A percentile compares a stretch with the other conserved stretches of the same genome.
These are phyloP conservation scores for Micrastur ruficollis DNA, from an alignment of 2,797 vertebrate genomes.

Conservation along the genomic window DNA sequence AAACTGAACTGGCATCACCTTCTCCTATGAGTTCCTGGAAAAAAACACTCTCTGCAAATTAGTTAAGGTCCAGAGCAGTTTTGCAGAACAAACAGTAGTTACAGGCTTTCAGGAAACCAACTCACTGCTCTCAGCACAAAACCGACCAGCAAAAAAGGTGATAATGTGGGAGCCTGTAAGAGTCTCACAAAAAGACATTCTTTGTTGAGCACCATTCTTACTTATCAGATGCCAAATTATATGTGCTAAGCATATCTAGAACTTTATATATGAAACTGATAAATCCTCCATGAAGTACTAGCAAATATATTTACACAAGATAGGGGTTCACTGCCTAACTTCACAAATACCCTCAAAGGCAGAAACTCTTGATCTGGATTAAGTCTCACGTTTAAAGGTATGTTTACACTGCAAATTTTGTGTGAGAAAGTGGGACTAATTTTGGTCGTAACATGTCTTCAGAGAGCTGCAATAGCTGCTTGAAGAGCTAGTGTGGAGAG, in stretches of 20 bases:
- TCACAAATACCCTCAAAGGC: neutral
- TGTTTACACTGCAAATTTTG: conserved; percentile 10
- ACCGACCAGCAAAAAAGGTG: conserved; percentile 4
- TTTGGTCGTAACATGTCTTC: neutral
- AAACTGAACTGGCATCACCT: conserved; percentile 13
- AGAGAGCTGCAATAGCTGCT: neutral
- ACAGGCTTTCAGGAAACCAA: conserved; percentile 30
- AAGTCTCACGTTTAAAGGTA: neutral
- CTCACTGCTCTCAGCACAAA: conserved; percentile 2
- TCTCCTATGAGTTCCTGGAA: conserved; percentile 46
- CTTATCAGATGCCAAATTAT: conserved; percentile 14
- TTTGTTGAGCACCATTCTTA: conserved; percentile 13
- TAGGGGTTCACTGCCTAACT: neutral
- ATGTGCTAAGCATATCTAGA: neutral
- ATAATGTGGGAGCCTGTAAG: conserved; percentile 15
- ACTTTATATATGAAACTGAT: neutral
- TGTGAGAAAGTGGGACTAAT: neutral
- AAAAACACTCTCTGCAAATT: conserved; percentile 45
- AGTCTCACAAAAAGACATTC: conserved; percentile 18
- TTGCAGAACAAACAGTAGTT: conserved; percentile 46
- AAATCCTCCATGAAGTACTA: conserved; percentile 21
- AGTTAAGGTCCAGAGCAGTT: conserved; percentile 17
- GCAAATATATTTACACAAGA: conserved; percentile 45
- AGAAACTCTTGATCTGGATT: conserved; percentile 12
- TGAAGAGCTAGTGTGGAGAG: neutral